A percentile compares a stretch with the other conserved stretches of the same genome.
These are phyloP conservation scores for Silurus asotus DNA, from an alignment of 2,113 vertebrate species.

Conservation along the genomic window DNA sequence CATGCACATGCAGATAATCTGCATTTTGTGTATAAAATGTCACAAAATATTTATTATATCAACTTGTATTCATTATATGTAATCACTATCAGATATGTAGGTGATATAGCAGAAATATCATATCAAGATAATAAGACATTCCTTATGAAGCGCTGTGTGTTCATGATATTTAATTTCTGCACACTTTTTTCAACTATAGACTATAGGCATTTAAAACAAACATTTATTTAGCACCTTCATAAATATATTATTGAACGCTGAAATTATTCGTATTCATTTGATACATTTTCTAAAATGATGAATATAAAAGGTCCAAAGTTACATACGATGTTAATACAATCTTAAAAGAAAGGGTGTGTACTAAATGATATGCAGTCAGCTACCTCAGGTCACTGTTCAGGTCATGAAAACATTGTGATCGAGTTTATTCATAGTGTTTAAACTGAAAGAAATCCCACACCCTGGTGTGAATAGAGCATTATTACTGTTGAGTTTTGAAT, in stretches of 20 bases:
- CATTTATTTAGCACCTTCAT: background rate
- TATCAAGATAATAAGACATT: background rate
- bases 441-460: constrained; percentile 19
- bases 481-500: background rate
- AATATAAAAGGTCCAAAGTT: background rate
- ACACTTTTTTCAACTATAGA: background rate
- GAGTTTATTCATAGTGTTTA: background rate
- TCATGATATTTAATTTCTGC: background rate
- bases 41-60: too few relatives aligned
- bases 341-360: background rate
- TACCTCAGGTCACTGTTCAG: background rate
- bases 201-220: too few relatives aligned
- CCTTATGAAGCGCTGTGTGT: background rate
- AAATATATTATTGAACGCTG: background rate
- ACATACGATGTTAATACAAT: background rate
- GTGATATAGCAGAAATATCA: background rate
- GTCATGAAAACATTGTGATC: background rate
- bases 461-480: background rate
- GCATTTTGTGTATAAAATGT: too few relatives aligned
- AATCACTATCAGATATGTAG: background rate
- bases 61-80: background rate
- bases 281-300: background rate
- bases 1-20: too few relatives aligned
- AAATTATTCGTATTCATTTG: background rate
- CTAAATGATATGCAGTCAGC: background rate